Percentiles rank a stretch among this genome's conserved stretches.
phyloP scores from a whole-genome alignment of 2,888 invertebrate genomes.

The Corbicula japonica region DNA sequence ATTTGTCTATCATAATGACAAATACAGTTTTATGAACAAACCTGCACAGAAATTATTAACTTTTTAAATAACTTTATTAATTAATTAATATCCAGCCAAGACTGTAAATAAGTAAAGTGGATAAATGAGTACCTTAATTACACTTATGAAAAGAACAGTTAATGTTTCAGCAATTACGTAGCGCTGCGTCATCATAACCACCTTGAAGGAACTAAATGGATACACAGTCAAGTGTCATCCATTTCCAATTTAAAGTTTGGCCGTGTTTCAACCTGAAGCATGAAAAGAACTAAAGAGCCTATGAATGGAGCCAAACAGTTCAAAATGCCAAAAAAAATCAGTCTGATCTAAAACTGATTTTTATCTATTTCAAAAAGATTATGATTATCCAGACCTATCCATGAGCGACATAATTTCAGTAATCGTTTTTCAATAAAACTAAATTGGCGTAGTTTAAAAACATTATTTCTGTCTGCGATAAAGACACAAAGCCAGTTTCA shows the following conservation, averaged over 20 bases:
- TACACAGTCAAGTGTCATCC: background rate
- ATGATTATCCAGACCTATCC: constrained; percentile 23
- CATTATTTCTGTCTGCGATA: constrained; percentile 26
- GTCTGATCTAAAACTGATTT: constrained; percentile 31
- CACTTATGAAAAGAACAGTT: no score
- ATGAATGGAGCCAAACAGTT: constrained; percentile 27
- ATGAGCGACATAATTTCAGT: constrained; percentile 17
- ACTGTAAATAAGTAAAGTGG: no score
- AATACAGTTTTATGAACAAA: no score
- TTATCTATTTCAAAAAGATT: constrained; percentile 32
- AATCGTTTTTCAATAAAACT: constrained; percentile 41
- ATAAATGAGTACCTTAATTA: no score
- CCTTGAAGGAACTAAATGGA: background rate
- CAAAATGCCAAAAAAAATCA: constrained; percentile 35
- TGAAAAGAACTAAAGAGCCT: constrained; percentile 7
- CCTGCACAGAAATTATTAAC: no score
- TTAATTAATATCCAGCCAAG: no score
- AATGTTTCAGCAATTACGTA: background rate
- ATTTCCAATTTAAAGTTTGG: constrained; percentile 19
- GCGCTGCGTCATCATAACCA: constrained; percentile 10
- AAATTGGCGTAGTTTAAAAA: constrained; percentile 30
- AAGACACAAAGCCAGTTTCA: constrained; percentile 30
- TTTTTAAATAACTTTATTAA: no score
- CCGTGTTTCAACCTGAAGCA: constrained; percentile 8
- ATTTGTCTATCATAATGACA: no score